Conservation (phyloP, 2,113 vertebrate species). For the Spea bombifrons region DNA sequence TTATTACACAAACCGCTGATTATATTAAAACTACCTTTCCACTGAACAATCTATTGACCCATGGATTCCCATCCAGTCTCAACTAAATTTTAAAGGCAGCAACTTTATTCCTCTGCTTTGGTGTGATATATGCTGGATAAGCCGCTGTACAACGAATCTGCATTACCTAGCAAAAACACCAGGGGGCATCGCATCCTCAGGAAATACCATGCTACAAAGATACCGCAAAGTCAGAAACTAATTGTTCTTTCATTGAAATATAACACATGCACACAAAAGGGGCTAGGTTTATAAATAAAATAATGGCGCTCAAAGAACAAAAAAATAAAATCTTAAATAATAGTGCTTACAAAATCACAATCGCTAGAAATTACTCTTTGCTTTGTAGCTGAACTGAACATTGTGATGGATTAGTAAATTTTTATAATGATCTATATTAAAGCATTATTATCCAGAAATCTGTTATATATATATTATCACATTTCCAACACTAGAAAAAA, state of each 20-base stretch:
- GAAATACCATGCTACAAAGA: not conserved
- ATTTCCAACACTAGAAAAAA: not conserved
- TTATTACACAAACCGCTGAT: too few species aligned
- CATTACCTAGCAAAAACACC: constrained; percentile 15
- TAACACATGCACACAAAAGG: constrained; percentile 22
- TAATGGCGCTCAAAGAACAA: not conserved
- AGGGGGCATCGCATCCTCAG: constrained; percentile 29
- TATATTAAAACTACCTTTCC: too few species aligned
- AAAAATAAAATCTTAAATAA: constrained; percentile 1
- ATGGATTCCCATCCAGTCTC: too few species aligned
- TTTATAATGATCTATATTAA: not conserved
- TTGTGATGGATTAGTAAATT: not conserved
- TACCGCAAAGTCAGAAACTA: not conserved
- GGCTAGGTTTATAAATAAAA: constrained; percentile 3
- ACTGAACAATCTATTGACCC: too few species aligned
- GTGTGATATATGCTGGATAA: too few species aligned
- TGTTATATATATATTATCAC: not conserved
- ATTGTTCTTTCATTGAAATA: constrained; percentile 15
- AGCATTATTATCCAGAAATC: not conserved
- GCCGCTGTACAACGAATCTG: not conserved
- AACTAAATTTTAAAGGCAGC: too few species aligned
- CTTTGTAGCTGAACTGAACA: not conserved
- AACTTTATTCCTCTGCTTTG: too few species aligned
- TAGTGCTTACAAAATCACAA: not conserved
- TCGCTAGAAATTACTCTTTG: not conserved